Evolutionary conservation across 2,113 vertebrate genomes (phyloP).

Genomic region (Sula dactylatra): DNA sequence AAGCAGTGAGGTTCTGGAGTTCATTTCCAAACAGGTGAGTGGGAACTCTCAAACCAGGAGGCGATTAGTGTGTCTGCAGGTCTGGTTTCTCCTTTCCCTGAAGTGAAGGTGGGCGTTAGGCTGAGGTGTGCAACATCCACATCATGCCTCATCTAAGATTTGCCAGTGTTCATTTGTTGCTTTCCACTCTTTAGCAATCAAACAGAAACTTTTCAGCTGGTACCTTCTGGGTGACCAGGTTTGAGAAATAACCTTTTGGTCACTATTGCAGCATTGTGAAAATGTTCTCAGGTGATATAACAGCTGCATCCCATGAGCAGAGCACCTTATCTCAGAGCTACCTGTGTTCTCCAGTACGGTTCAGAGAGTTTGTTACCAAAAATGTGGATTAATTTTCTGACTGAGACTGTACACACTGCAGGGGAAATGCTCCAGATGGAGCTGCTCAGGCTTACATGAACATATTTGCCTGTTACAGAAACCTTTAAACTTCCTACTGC

Average conservation of each 20-base stretch:
- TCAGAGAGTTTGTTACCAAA: background rate
- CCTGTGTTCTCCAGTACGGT: background rate
- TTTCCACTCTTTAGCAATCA: slow-evolving; percentile 44
- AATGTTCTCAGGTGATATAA: background rate
- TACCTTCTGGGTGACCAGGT: background rate
- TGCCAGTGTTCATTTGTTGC: background rate
- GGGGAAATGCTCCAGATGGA: background rate
- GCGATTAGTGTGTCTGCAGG: background rate
- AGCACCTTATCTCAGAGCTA: background rate
- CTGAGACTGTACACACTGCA: background rate
- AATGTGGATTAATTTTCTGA: background rate
- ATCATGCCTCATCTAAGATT: background rate
- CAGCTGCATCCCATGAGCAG: background rate
- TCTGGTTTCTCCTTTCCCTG: slow-evolving; percentile 44
- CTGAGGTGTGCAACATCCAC: background rate
- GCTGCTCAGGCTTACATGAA: background rate
- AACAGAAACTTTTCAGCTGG: background rate
- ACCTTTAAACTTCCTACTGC: background rate
- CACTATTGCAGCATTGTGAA: background rate
- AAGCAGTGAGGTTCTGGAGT: background rate
- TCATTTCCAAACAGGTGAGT: background rate
- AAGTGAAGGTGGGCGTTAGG: slow-evolving; percentile 10
- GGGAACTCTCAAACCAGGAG: background rate
- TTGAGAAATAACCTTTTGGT: background rate
- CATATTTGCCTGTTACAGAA: background rate